Evolutionary conservation across 1,140 invertebrate genomes (phyloP), one percentile per base, ranked within the genome.

Genomic region (Drosophila grimshawi): DNA sequence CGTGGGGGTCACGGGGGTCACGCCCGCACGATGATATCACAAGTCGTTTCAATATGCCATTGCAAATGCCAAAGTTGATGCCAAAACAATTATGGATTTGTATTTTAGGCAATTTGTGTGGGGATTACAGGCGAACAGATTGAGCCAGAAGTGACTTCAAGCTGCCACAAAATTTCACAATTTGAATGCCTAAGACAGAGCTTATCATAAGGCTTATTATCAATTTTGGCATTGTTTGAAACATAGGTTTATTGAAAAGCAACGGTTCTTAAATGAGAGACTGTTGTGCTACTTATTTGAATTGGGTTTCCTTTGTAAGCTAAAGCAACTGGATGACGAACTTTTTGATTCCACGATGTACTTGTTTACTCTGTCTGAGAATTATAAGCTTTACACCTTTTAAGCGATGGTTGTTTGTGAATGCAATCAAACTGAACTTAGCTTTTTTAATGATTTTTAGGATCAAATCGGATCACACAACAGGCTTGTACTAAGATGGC

Each of bases 71-170:
- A 71, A 65, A 71, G 69, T 66, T 72, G 53, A 72, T 30, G 69
- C 55, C 55, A 27, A 37, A 65, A 65, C 62, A 66, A 66, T 72
- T 66, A 72, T 72, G 69, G 63, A 72, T 72, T 72, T 66, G 53
- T 57, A 52, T 66, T 72, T 66, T 8, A 7, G 37, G 53, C 48
- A 66, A 66, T 52, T 57, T 52, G 37, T 37, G 55, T 7, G 62
- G 53, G 62, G 53, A 66, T 72, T 66, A 66, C 52, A 49, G 35
- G 29, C 35, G 57, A 19, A 45, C 63, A 72, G 53, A 30, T 52
- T 66, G 19, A 30, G 11, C 4, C 11, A 60, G 30, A 46, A 3
- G 30, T 46, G n/a, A 53, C 62, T 53, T 59, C 8, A 72, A 43
- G 7, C 32, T 41, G 55, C 69, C 46, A 7, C 6, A 41, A 33